Conservation (phyloP, 2,888 invertebrate genomes). For the Coenonympha arcania region DNA sequence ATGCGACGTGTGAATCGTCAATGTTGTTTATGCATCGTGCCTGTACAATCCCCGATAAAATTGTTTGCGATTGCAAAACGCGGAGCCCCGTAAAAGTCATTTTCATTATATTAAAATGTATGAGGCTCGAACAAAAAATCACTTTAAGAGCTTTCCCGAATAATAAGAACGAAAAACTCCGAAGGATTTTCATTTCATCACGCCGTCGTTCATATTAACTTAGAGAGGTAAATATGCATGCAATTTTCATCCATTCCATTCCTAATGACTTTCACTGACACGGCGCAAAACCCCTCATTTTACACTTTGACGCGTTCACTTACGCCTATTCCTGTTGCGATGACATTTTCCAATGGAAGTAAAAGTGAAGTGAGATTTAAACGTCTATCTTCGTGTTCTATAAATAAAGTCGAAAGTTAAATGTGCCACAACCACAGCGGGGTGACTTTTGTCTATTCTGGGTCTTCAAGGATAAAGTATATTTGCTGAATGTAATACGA, state of each 20-base stretch:
- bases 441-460: conserved; percentile 69
- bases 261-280: conserved; percentile 74
- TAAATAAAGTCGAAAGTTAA: conserved; percentile 51
- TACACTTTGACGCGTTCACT: conserved; percentile 75
- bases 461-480: conserved; percentile 65
- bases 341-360: conserved; percentile 66
- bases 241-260: conserved; percentile 72
- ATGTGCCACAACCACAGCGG: conserved; percentile 35
- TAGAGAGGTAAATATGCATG: conserved; percentile 68
- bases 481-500: conserved; percentile 45
- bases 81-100: not conserved
- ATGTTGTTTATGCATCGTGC: not conserved
- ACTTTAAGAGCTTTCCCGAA: conserved; percentile 31
- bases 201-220: conserved; percentile 63
- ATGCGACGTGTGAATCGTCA: conserved; percentile 1
- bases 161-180: conserved; percentile 42
- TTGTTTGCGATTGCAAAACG: conserved; percentile 6
- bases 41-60: conserved; percentile 8
- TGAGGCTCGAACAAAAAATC: not conserved
- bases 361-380: conserved; percentile 40
- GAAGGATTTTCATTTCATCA: conserved; percentile 61
- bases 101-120: conserved; percentile 7
- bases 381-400: conserved; percentile 33
- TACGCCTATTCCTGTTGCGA: conserved; percentile 65
- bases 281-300: conserved; percentile 72